Evolutionary conservation across 2,113 vertebrate genomes (phyloP).

Genomic region (Dromas ardeola): DNA sequence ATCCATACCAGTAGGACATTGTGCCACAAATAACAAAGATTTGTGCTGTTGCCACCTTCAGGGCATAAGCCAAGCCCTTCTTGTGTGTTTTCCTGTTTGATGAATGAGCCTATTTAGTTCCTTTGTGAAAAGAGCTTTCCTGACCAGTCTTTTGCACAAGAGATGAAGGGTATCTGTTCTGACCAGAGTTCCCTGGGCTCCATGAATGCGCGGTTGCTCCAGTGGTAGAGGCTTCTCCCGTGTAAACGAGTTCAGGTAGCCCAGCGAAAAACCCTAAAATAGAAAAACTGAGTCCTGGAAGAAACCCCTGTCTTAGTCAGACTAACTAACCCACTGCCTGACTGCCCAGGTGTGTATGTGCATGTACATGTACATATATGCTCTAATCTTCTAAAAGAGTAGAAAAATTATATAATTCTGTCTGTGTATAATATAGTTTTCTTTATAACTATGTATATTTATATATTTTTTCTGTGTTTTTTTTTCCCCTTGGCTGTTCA

Average conservation of each 20-base stretch:
- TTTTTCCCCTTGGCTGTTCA: background rate
- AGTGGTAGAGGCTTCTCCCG: background rate
- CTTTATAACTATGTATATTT: background rate
- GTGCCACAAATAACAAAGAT: background rate
- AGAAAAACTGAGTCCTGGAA: background rate
- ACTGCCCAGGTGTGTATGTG: background rate
- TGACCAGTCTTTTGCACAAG: background rate
- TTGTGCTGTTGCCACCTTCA: background rate
- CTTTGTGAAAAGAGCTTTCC: background rate
- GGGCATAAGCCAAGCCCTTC: background rate
- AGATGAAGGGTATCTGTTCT: background rate
- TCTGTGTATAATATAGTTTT: background rate
- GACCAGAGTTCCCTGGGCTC: background rate
- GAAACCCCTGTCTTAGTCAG: background rate
- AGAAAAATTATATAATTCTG: background rate
- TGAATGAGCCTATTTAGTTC: constrained; percentile 6
- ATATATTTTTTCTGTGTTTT: background rate
- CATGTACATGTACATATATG: background rate
- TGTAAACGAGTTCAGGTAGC: background rate
- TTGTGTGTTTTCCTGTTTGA: background rate
- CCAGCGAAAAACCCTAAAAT: background rate
- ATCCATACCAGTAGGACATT: background rate
- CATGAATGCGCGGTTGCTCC: background rate
- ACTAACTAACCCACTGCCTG: background rate
- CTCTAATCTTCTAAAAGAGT: background rate